Conservation (phyloP, 2,797 vertebrate species). For the Lithobates sylvaticus region DNA sequence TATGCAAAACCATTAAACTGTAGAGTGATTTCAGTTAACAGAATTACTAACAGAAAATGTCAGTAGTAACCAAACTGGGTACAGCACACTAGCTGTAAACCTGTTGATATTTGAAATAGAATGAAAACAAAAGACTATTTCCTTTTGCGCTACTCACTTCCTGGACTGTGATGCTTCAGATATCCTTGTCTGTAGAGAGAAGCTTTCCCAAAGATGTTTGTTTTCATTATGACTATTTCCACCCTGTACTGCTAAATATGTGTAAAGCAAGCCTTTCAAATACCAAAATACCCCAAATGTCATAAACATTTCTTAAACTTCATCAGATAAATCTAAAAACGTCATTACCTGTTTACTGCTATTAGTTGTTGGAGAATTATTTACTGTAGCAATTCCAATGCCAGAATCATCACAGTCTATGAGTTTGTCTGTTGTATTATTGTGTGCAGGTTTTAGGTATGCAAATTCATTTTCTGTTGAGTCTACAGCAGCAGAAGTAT, state of each 20-base stretch:
- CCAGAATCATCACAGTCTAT: neutral
- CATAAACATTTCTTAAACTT: neutral
- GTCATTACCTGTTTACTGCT: conserved; percentile 63
- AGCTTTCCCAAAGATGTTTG: neutral
- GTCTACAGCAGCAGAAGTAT: conserved; percentile 63
- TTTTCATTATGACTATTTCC: neutral
- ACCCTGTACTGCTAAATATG: neutral
- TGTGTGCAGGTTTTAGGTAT: conserved; percentile 58
- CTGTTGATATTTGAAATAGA: neutral
- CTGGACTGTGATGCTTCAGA: neutral
- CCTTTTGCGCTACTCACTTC: neutral
- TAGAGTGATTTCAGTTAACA: no score
- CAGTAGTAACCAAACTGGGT: no score
- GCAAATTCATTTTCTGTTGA: conserved; percentile 64
- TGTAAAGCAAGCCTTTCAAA: neutral
- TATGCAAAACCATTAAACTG: no score
- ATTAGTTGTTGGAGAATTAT: conserved; percentile 8
- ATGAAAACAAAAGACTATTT: neutral
- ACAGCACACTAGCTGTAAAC: neutral
- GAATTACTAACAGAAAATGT: no score
- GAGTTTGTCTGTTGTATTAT: neutral
- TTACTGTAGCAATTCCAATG: conserved; percentile 21
- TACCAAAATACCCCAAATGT: neutral
- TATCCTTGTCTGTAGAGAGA: neutral
- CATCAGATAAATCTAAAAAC: neutral